Percentiles rank a stretch among this genome's conserved stretches.
phyloP scores from a whole-genome alignment of 2,113 vertebrate species.

The Prolemur simus region DNA sequence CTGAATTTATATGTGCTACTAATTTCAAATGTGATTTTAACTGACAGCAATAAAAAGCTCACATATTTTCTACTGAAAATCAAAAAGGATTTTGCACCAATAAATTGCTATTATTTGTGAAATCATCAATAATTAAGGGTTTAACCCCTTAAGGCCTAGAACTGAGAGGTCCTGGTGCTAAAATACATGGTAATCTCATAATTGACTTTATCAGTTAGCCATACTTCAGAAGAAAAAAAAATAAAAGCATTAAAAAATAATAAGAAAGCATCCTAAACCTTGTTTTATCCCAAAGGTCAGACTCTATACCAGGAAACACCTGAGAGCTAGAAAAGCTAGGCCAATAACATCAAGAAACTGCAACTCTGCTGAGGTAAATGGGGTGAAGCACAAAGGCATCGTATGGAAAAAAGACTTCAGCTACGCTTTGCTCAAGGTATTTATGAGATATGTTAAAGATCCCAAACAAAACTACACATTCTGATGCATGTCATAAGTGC shows the following conservation, averaged over 20 bases:
- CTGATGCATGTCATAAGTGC: neutral
- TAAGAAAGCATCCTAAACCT: neutral
- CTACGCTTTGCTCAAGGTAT: neutral
- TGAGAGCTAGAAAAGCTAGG: neutral
- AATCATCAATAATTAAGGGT: neutral
- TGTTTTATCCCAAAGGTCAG: constrained; percentile 19
- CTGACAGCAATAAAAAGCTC: neutral
- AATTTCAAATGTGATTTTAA: neutral
- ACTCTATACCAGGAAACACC: neutral
- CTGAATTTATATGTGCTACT: neutral
- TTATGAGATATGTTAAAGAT: neutral
- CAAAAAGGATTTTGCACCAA: neutral
- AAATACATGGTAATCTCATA: neutral
- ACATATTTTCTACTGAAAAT: neutral
- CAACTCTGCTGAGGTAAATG: neutral
- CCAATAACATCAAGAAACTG: neutral
- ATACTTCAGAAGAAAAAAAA: neutral
- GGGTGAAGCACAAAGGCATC: neutral
- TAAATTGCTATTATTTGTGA: neutral
- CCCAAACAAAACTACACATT: neutral
- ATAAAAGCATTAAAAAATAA: neutral
- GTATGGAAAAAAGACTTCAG: neutral
- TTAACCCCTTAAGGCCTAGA: neutral
- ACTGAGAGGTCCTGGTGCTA: neutral
- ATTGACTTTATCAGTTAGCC: neutral